Conservation (phyloP, 1,140 invertebrate species). For the Metaphire vulgaris region DNA sequence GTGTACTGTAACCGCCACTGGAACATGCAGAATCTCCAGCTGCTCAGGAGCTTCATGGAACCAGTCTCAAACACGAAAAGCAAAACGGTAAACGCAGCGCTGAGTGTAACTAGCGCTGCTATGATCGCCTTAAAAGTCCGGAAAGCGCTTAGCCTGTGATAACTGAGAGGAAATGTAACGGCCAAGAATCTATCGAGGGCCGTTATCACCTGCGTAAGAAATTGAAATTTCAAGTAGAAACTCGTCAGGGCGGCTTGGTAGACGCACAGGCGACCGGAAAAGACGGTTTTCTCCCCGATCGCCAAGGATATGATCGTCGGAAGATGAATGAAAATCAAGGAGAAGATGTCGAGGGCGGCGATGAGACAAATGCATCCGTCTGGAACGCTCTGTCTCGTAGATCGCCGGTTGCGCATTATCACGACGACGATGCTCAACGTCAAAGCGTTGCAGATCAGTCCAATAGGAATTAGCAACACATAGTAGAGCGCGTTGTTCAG, state of each 20-base stretch:
- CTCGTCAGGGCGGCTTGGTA: constrained; percentile 11
- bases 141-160: not conserved
- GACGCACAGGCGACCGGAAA: constrained; percentile 4
- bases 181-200: constrained; percentile 21
- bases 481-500: not conserved
- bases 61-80: not conserved
- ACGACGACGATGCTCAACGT: not conserved
- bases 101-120: not conserved
- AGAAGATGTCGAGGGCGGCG: not conserved
- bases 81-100: not conserved
- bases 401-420: not conserved
- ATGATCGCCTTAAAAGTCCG: constrained; percentile 12
- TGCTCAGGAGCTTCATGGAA: not conserved
- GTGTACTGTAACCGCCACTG: not conserved
- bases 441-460: not conserved
- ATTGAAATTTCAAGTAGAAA: constrained; percentile 22
- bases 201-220: constrained; percentile 22
- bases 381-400: not conserved
- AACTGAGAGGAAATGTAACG: constrained; percentile 15
- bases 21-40: constrained; percentile 16
- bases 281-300: not conserved
- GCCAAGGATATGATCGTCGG: not conserved
- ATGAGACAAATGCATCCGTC: not conserved
- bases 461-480: not conserved
- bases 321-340: not conserved